A percentile compares a stretch with the other conserved stretches of the same genome.
phyloP scores from a whole-genome alignment of 1,140 invertebrate genomes.

The Drosophila bocki region DNA sequence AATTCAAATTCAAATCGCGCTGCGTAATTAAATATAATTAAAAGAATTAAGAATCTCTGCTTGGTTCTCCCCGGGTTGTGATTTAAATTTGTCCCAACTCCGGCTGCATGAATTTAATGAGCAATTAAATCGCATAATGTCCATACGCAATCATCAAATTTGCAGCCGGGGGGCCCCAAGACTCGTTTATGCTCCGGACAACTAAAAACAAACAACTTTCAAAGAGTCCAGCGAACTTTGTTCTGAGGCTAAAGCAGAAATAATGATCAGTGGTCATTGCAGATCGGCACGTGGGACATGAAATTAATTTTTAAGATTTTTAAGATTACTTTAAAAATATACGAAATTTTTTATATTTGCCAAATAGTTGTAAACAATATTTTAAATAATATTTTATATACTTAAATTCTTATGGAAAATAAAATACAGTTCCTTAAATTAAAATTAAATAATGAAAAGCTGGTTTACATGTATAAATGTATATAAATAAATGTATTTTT shows the following conservation, averaged over 20 bases:
- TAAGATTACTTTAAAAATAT: no score
- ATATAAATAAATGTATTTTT: no score
- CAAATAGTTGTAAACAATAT: no score
- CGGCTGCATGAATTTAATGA: slow-evolving; percentile 49
- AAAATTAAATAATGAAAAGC: no score
- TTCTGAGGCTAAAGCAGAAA: slow-evolving; percentile 13
- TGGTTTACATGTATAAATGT: no score
- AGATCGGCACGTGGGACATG: slow-evolving; percentile 6
- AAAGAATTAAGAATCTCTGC: slow-evolving; percentile 30
- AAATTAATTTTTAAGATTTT: no score
- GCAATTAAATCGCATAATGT: slow-evolving; percentile 55
- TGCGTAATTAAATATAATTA: slow-evolving; percentile 68
- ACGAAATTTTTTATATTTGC: no score
- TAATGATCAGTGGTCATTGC: slow-evolving; percentile 10
- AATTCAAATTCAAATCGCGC: slow-evolving; percentile 64
- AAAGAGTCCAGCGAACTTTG: slow-evolving; percentile 37
- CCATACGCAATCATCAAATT: slow-evolving; percentile 25
- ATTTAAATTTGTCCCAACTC: slow-evolving; percentile 37
- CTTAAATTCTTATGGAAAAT: no score
- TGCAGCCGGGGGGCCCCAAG: slow-evolving; percentile 14
- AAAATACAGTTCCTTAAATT: no score
- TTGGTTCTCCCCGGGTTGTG: slow-evolving; percentile 11
- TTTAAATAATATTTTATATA: no score
- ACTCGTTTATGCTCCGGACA: slow-evolving; percentile 21
- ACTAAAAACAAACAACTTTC: slow-evolving; percentile 32